Base-by-base conservation (phyloP, 2,113 vertebrate species). In the Malurus melanocephalus region DNA sequence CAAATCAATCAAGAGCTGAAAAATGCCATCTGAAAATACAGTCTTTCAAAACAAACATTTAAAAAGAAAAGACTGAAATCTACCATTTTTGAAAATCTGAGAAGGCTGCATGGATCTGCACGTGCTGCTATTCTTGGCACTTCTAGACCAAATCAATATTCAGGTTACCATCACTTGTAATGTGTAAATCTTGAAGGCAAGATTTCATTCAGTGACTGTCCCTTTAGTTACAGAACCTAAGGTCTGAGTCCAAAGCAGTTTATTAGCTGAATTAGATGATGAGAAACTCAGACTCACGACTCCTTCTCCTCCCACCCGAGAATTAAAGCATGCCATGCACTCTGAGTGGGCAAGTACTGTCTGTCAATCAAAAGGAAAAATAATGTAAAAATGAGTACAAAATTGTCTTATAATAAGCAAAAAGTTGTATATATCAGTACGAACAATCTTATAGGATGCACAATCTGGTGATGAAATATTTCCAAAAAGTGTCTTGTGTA, bases 291-390 rank as follows among this genome's bases (percentile, higher is more conserved):
- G 56, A 62, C 27, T 85, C 52, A 51, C 0, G 14, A 89, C 78
- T 87, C 55, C 20, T 87, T 80, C 64, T 87, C 33, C 38, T 88
- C 62, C 33, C 88, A 88, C 28, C 27, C 76, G 53, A 90, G 55
- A 81, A 91, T 0, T 76, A 73, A 88, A 84, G 67, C 62, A 76
- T 0, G 10, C 51, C 68, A 40, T 72, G 66, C 46, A 65, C 40
- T 65, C 57, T 75, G 51, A 90, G 66, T 87, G 62, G 77, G 83
- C n/a, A 87, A 71, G 57, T 71, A 80, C 74, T 72, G 76, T 46
- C 55, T 76, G 66, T 67, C 30, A 90, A 88, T 66, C 71, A 88
- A 59, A 93, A 85, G 30, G 64, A 84, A 83, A 86, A 90, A n/a
- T 16, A 78, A 79, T 33, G 51, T 73, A 76, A 90, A 90, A 26